Percentiles rank a stretch among this genome's conserved stretches.
phyloP scores from a whole-genome alignment of 23 tunicate genomes.

The Trididemnum nubilum region DNA sequence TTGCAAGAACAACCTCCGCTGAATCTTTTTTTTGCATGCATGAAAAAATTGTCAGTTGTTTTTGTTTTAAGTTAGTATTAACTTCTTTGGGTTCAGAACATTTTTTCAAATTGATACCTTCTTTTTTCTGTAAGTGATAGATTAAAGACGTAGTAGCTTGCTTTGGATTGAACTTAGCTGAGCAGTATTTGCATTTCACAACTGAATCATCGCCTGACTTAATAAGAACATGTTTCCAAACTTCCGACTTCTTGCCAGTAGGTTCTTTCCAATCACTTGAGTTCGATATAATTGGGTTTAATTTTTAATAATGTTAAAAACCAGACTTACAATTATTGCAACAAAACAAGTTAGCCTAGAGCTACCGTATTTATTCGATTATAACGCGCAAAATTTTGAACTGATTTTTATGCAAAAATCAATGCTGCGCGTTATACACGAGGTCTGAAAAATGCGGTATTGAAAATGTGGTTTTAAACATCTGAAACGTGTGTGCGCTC shows the following conservation, averaged over 20 bases:
- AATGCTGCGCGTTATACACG: too few relatives aligned
- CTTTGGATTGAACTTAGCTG: constrained; percentile 34
- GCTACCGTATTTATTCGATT: too few relatives aligned
- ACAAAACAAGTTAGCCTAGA: constrained; percentile 21
- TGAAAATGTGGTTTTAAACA: too few relatives aligned
- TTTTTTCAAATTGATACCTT: constrained; percentile 13
- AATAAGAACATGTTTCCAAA: constrained; percentile 37
- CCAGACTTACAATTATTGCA: constrained; percentile 3
- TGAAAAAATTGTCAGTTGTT: constrained; percentile 18
- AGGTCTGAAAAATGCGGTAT: too few relatives aligned
- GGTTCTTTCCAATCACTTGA: constrained; percentile 32
- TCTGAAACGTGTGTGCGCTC: too few relatives aligned
- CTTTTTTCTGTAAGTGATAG: constrained; percentile 24
- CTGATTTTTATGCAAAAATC: too few relatives aligned
- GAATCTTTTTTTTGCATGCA: constrained; percentile 17
- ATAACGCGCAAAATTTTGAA: too few relatives aligned
- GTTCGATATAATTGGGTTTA: background rate
- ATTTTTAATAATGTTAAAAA: constrained; percentile 17
- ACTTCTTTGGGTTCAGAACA: constrained; percentile 7
- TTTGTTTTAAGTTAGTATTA: constrained; percentile 4
- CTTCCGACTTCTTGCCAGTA: constrained; percentile 24
- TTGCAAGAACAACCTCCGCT: constrained; percentile 35
- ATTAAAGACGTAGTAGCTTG: constrained; percentile 20
- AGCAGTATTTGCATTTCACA: constrained; percentile 35
- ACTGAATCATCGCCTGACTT: constrained; percentile 23